Base-by-base conservation (phyloP, 2,888 invertebrate species). In the Cerastoderma edule region DNA sequence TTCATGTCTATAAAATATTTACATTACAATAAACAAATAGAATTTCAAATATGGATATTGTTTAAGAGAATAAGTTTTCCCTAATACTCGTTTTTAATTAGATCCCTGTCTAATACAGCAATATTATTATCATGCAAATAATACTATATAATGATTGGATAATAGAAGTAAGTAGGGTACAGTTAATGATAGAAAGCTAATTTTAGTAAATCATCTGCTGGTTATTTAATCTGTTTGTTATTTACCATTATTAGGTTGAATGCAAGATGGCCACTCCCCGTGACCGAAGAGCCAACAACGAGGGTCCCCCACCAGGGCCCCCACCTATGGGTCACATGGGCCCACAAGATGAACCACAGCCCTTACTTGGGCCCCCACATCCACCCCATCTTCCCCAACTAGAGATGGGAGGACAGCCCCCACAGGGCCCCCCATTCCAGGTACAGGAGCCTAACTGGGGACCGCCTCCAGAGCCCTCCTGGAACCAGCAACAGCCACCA, bases 211-310 rank as follows among this genome's bases (percentile, higher is more conserved):
- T n/a, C n/a, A n/a, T n/a, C n/a, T n/a, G n/a, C n/a, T n/a, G n/a
- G n/a, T n/a, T n/a, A n/a, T n/a, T n/a, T 56, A 5, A 56, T 30
- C 28, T 16, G 28, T 56, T 56, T 28, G 6, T 56, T 16, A 24
- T 5, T 8, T n/a, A 24, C 13, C 2, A 6, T 28, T 66, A 32
- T n/a, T 78, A 87, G 87, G 86, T 87, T 78, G 87, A 87, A 53
- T 86, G 86, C 73, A 87, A 87, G 53, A 66, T 84, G 30, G 87
- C 87, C 19, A 81, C 85, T 33, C 87, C 87, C 2, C 78, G 85
- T 10, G 75, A 80, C 69, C 80, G 77, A 27, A 74, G 65, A 24
- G 65, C 57, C 6, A 48, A 10, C 32, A 64, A 56, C 13, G 63
- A 57, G 19, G 35, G 32, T 19, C 27, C 35, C 1, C 57, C 63